Base-by-base conservation (phyloP, 2,113 vertebrate species). In the Cyprinodon tularosa region DNA sequence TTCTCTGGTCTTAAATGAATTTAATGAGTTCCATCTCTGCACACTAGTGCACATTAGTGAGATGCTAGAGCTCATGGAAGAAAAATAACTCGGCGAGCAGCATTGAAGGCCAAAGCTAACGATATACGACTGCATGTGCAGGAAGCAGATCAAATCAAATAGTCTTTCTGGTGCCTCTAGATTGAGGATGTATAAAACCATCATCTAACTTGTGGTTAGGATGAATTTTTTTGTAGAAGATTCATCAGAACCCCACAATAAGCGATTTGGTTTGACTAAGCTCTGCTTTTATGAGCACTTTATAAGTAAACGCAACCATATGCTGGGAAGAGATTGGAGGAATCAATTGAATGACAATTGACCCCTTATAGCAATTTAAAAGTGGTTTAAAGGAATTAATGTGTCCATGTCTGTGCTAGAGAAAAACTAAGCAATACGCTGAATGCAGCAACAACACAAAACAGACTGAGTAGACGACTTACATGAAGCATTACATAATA, bases 281-380 rank as follows among this genome's bases (percentile, higher is more conserved):
- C 83, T 83, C 74, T 77, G 87, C 85, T 85, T 93, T 91, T 93
- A 88, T 70, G 84, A 90, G 84, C 76, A 29, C 78, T 84, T 69
- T 78, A 73, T 87, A 62, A 62, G 70, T 92, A 93, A 94, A 89
- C 76, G 88, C 86, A 92, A 92, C 91, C 93, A 92, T 90, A 90
- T 93, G 92, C 68, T 78, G 84, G 84, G 88, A 76, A 10, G 63
- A 81, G 86, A 88, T 84, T 83, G 84, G 84, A 91, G 72, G 84
- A 68, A 74, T 65, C 44, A 71, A 80, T 71, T 72, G 86, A 85
- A 88, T 87, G 89, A 92, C 90, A 90, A 86, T 81, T 86, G 81
- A 91, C 84, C 86, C 85, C 79, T 77, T 80, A 89, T 90, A 74
- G 83, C 70, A 53, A 75, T 78, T 78, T 76, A 86, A 84, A 89